Percentiles rank a stretch among this genome's conserved stretches.
phyloP scores from a whole-genome alignment of 2,888 invertebrate genomes.

The Drosophila neonasuta region DNA sequence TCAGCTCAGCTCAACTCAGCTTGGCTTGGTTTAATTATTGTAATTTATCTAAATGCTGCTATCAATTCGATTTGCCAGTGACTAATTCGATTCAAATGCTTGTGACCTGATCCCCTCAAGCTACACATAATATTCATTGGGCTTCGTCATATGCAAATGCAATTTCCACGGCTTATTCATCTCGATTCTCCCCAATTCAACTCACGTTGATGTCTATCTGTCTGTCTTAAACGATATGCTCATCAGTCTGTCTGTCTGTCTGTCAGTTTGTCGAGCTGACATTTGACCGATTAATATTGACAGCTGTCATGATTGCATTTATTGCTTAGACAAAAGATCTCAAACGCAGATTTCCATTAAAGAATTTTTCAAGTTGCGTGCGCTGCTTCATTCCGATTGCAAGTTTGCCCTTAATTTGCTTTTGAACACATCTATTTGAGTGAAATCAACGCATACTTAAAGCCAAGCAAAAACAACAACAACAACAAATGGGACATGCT shows the following conservation, averaged over 20 bases:
- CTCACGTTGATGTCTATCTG: constrained; percentile 38
- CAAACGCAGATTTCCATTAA: constrained; percentile 38
- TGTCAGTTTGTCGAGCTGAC: constrained; percentile 38
- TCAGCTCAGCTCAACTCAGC: constrained; percentile 23
- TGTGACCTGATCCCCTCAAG: constrained; percentile 13
- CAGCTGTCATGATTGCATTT: constrained; percentile 73
- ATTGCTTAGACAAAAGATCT: constrained; percentile 50
- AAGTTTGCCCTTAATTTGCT: constrained; percentile 46
- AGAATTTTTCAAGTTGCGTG: constrained; percentile 38
- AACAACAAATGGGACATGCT: constrained; percentile 15
- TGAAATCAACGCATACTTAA: constrained; percentile 30
- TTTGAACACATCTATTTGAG: constrained; percentile 35
- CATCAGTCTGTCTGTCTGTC: constrained; percentile 14
- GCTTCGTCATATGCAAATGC: constrained; percentile 64
- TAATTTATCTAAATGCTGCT: constrained; percentile 69
- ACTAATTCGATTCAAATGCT: constrained; percentile 43
- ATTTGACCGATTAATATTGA: constrained; percentile 72
- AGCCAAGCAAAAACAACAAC: neutral
- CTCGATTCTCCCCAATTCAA: constrained; percentile 35
- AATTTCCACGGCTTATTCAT: constrained; percentile 62
- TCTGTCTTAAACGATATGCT: neutral
- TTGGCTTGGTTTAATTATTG: constrained; percentile 62
- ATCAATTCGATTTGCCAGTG: constrained; percentile 52
- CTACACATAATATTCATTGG: constrained; percentile 2
- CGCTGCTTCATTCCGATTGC: constrained; percentile 13